Evolutionary conservation across 2,113 vertebrate species (phyloP).

Genomic region (Nipponia nippon): DNA sequence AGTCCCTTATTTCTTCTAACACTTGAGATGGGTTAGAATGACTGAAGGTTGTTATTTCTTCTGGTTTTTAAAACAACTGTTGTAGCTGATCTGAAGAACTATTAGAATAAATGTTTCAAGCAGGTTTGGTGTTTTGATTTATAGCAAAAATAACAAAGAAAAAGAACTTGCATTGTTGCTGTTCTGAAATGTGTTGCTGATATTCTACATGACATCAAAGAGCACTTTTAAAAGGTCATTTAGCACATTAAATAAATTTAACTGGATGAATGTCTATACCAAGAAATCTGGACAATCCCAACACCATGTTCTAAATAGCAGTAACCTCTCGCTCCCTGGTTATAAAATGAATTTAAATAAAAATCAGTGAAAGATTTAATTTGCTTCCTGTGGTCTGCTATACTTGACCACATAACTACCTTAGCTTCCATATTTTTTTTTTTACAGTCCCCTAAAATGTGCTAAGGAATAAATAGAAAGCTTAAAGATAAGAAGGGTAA

Average conservation of each 20-base stretch:
- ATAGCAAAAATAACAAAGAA: neutral
- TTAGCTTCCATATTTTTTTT: neutral
- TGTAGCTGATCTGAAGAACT: neutral
- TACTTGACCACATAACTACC: neutral
- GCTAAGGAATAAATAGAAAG: neutral
- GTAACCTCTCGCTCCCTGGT: rapidly evolving
- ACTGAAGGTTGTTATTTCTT: neutral
- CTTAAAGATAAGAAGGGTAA: neutral
- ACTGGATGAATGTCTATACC: neutral
- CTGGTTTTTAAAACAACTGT: neutral
- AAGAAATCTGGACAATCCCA: neutral
- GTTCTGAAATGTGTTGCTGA: neutral
- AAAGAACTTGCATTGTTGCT: neutral
- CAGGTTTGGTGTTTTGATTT: neutral
- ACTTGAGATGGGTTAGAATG: neutral
- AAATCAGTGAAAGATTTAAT: neutral
- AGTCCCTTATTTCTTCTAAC: neutral
- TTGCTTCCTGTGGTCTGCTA: neutral
- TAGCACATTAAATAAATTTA: neutral
- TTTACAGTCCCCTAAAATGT: neutral
- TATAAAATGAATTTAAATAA: neutral
- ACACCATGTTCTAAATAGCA: neutral
- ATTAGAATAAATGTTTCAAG: neutral
- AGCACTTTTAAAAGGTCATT: neutral
- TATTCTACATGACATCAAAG: neutral